Percentiles rank a stretch among this genome's conserved stretches.
These are phyloP conservation scores for Gymnopithys bicolor DNA, from an alignment of 2,797 vertebrate species.

Conservation along the genomic window DNA sequence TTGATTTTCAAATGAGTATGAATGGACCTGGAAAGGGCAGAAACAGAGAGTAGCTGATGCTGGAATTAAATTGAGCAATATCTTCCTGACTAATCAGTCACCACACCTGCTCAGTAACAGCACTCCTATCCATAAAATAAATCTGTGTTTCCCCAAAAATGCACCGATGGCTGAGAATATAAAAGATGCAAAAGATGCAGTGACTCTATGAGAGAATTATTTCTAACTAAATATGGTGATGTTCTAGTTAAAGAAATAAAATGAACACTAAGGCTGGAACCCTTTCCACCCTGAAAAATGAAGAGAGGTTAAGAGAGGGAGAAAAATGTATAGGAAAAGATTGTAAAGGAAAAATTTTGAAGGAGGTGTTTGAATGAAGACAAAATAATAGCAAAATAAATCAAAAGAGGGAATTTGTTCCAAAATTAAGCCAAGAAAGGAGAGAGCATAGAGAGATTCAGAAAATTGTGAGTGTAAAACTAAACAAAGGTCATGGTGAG, in stretches of 20 bases:
- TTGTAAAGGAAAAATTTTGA: neutral
- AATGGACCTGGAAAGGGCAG: neutral
- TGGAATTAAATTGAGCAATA: neutral
- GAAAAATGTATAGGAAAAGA: neutral
- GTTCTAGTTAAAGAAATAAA: neutral
- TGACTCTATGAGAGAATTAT: neutral
- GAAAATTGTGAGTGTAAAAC: slow-evolving; percentile 17
- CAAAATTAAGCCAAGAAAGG: neutral
- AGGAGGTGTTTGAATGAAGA: neutral
- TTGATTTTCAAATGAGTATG: neutral
- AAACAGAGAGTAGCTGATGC: neutral
- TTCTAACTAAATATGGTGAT: neutral
- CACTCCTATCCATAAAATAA: neutral
- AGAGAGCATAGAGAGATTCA: neutral
- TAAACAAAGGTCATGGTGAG: neutral
- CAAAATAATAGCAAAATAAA: neutral
- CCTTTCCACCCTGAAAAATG: neutral
- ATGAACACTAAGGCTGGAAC: neutral
- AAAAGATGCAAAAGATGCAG: neutral
- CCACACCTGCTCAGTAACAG: neutral
- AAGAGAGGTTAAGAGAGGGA: neutral
- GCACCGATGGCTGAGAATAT: neutral
- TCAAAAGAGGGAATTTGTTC: neutral
- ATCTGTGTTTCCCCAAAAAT: neutral
- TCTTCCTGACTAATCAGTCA: neutral